These are phyloP conservation scores for Diarsia rubi DNA, from an alignment of 2,888 invertebrate species.

Conservation along the genomic window DNA sequence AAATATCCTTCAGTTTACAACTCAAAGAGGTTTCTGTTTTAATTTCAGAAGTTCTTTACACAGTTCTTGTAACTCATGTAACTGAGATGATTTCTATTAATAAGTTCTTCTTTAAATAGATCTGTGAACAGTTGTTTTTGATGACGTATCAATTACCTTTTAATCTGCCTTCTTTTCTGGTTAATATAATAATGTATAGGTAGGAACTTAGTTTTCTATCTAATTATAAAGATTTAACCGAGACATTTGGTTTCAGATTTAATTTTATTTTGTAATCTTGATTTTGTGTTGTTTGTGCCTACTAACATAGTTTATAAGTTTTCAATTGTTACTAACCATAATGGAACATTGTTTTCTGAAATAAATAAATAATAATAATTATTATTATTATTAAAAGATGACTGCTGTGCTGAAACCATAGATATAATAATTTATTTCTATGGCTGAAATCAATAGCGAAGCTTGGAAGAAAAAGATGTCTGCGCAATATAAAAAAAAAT, in stretches of 20 bases:
- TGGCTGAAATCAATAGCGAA: not conserved
- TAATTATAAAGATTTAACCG: not conserved
- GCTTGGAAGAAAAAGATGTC: not conserved
- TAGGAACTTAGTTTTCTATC: not conserved
- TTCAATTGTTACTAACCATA: too few species aligned
- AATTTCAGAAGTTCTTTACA: constrained; percentile 26
- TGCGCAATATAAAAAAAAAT: not conserved
- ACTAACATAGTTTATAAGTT: too few species aligned
- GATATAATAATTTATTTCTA: too few species aligned
- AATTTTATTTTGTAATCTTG: too few species aligned
- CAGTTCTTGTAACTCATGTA: not conserved
- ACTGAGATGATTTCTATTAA: not conserved
- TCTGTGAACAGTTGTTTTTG: not conserved
- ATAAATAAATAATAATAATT: too few species aligned
- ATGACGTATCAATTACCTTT: not conserved
- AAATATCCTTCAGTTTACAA: constrained; percentile 48
- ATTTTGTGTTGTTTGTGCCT: too few species aligned
- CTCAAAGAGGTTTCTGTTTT: constrained; percentile 29
- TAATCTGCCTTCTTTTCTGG: not conserved
- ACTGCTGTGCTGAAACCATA: not conserved
- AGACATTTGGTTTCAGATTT: too few species aligned
- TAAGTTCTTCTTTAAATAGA: not conserved
- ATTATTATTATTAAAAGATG: too few species aligned
- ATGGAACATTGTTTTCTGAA: too few species aligned
- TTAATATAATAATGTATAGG: too few species aligned